Conservation (phyloP, 2,888 invertebrate species). For the Synanthedon tipuliformis region DNA sequence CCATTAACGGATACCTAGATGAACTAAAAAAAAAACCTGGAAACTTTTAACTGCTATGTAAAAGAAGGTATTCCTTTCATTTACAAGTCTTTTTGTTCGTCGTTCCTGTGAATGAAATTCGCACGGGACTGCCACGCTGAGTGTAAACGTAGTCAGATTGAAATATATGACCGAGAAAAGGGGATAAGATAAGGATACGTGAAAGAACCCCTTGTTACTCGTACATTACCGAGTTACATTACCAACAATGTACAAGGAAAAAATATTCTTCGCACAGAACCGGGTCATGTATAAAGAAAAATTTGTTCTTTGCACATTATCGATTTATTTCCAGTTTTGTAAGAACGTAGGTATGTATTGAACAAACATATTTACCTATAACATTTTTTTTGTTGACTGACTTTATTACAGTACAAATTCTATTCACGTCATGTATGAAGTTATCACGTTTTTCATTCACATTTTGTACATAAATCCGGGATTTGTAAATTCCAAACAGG, state of each 20-base stretch:
- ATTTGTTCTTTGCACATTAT: too few relatives aligned
- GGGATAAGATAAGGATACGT: conserved; percentile 22
- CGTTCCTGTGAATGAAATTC: conserved; percentile 8
- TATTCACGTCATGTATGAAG: too few relatives aligned
- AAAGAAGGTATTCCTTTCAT: background rate
- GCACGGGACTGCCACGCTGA: conserved; percentile 1
- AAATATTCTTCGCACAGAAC: too few relatives aligned
- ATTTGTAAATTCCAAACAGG: too few relatives aligned
- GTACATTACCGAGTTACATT: too few relatives aligned
- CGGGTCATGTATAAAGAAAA: too few relatives aligned
- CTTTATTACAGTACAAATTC: too few relatives aligned
- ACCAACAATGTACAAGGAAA: too few relatives aligned
- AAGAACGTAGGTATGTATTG: conserved; percentile 27
- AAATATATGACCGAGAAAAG: conserved; percentile 5
- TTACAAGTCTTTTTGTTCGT: conserved; percentile 3
- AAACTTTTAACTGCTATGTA: conserved; percentile 1
- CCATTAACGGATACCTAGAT: background rate
- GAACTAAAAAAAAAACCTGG: background rate
- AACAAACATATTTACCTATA: conserved; percentile 27
- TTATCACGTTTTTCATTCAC: too few relatives aligned
- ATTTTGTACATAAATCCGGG: too few relatives aligned
- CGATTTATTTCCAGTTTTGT: too few relatives aligned
- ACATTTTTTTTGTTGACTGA: conserved; percentile 4
- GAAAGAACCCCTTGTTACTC: too few relatives aligned
- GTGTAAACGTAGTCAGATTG: background rate